Evolutionary conservation across 2,113 vertebrate species (phyloP).

Genomic region (Actinemys pallida): DNA sequence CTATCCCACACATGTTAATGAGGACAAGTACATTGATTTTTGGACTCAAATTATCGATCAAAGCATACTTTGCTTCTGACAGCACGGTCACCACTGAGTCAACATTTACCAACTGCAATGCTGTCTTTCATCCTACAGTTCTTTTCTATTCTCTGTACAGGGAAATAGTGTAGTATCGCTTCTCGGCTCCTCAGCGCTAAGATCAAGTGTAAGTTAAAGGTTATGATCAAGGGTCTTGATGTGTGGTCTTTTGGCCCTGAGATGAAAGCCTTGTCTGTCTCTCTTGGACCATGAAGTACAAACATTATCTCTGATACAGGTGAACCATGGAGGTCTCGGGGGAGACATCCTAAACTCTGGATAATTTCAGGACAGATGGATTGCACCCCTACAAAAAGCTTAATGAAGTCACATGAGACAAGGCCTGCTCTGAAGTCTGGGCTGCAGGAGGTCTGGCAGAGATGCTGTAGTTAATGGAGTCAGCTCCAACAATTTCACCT

Average conservation of each 20-base stretch:
- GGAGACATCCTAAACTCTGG: neutral
- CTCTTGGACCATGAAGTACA: no score
- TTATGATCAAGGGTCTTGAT: no score
- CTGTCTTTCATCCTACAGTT: neutral
- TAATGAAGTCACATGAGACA: rapidly evolving
- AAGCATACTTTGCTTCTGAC: neutral
- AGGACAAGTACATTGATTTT: neutral
- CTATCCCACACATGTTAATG: neutral
- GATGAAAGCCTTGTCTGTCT: no score
- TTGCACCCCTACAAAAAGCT: neutral
- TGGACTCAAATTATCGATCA: neutral
- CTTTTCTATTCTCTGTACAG: neutral
- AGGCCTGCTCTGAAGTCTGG: neutral
- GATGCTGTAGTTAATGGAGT: neutral
- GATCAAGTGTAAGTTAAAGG: no score
- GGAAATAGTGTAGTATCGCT: neutral
- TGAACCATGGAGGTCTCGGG: neutral
- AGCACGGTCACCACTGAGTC: neutral
- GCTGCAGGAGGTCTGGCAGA: neutral
- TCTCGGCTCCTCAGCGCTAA: no score
- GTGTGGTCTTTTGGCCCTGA: no score
- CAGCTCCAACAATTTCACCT: neutral
- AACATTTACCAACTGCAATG: neutral
- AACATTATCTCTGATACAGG: neutral
- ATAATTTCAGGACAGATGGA: neutral